Conservation (phyloP, 2,888 invertebrate genomes). For the Nineta flava region DNA sequence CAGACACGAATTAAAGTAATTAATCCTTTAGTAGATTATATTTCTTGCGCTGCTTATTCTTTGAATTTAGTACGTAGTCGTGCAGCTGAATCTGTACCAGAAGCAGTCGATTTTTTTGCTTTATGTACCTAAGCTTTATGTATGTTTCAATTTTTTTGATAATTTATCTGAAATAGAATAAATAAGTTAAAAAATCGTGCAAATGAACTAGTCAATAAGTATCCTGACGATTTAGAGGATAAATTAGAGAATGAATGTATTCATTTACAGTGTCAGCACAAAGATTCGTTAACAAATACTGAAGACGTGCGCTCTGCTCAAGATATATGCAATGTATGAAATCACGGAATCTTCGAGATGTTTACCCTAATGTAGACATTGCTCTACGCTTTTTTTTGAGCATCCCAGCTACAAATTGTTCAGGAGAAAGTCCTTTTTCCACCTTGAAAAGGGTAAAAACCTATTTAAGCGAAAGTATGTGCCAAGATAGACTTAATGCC, state of each 20-base stretch:
- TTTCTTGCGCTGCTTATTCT: conserved; percentile 1
- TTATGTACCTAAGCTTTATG: conserved; percentile 4
- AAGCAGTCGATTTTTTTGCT: not conserved
- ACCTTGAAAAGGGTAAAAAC: not conserved
- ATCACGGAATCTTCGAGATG: not conserved
- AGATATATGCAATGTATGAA: not conserved
- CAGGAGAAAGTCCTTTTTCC: not conserved
- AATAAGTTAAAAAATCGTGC: conserved; percentile 8
- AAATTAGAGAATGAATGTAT: conserved; percentile 6
- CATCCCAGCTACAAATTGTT: not conserved
- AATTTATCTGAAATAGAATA: conserved; percentile 1
- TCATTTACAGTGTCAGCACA: conserved; percentile 7
- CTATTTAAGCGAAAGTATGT: not conserved
- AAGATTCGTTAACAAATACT: conserved; percentile 1
- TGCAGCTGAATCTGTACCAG: not conserved
- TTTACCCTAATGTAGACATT: conserved; percentile 4
- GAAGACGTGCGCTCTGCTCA: not conserved
- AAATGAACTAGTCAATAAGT: conserved; percentile 3
- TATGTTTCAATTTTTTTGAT: not conserved
- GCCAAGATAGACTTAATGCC: conserved; percentile 1
- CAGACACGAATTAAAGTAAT: not conserved
- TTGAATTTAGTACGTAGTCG: not conserved
- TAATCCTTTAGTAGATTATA: not conserved
- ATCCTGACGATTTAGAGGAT: conserved; percentile 8
- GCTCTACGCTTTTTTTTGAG: conserved; percentile 3